Evolutionary conservation across 2,113 vertebrate species (phyloP), one percentile per base, ranked within the genome.

Genomic region (Eleginops maclovinus): DNA sequence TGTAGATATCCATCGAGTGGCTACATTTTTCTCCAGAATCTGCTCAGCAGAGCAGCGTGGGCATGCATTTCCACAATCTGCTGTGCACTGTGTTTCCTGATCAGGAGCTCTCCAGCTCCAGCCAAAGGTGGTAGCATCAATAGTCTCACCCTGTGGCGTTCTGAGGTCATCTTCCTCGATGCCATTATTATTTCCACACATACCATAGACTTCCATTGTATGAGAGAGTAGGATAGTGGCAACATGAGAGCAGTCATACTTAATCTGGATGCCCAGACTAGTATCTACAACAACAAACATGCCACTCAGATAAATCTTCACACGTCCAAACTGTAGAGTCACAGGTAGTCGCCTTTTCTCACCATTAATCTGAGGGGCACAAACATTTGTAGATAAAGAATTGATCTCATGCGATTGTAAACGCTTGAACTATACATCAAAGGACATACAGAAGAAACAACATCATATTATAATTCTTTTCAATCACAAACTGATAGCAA

Each of bases 161-260:
- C 4, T 51, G 51, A 84, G 71, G 61, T 90, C 76, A 17, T 86
- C 73, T 0, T 72, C 58, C 19, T 50, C 8, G 0, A 75, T 44
- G 26, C 75, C 51, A 49, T 84, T 77, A 68, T 82, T 67, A 72
- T 90, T 74, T 0, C 81, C 76, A 66, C 81, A 88, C 49, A 86
- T 13, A 11, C 77, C 81, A 17, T 41, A 16, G 16, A 83, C 79
- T 22, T 61, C 17, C 4, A 12, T 53, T 53, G 26, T 16, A 28
- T 56, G 40, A 7, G 26, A 51, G 19, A 88, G 49, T 4, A 85
- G 28, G 46, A 81, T 21, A 3, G 24, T 47, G 12, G 71, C 44
- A 55, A 77, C 55, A 24, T 84, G 31, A 68, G 51, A n/a, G 49
- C 62, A 58, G 58, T 78, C 67, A 54, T 81, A 83, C 21, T 72